Evolutionary conservation across 2,113 vertebrate species (phyloP).

Genomic region (Phylloscopus trochiloides): DNA sequence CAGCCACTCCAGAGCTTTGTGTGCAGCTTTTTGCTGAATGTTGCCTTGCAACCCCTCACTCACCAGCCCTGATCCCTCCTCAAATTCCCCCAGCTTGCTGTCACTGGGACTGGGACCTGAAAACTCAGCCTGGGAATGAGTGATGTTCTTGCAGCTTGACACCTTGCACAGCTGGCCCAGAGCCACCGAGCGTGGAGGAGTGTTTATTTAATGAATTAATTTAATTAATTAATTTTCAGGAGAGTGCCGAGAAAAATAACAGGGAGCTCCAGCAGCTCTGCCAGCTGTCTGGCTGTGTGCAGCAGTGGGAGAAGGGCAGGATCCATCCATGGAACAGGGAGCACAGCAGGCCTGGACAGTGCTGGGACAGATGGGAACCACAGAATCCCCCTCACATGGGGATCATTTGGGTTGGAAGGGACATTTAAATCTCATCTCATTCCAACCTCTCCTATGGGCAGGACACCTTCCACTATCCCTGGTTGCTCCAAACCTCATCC

Average conservation of each 20-base stretch:
- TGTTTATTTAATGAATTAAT: constrained; percentile 49
- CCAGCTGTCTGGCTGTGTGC: not conserved
- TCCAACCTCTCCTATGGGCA: fast-evolving
- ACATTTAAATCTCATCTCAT: fast-evolving
- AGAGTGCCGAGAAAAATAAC: not conserved
- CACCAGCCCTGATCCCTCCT: not conserved
- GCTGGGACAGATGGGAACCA: not conserved
- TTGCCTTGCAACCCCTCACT: not conserved
- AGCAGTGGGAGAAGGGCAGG: not conserved
- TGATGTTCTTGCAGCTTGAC: not conserved
- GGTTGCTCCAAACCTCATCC: fast-evolving
- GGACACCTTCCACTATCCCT: not conserved
- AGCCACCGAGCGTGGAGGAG: fast-evolving
- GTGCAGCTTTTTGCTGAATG: not conserved
- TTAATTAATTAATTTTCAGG: constrained; percentile 35
- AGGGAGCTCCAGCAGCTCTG: not conserved
- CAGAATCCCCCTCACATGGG: too few relatives aligned
- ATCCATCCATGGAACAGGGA: fast-evolving
- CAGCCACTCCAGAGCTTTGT: not conserved
- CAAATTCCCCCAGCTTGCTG: not conserved
- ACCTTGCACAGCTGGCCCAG: not conserved
- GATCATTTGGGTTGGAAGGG: not conserved
- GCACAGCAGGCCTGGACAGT: fast-evolving
- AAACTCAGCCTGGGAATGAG: not conserved
- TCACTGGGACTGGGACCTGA: not conserved